Conservation (phyloP, 2,797 vertebrate species). For the Selene dorsalis region DNA sequence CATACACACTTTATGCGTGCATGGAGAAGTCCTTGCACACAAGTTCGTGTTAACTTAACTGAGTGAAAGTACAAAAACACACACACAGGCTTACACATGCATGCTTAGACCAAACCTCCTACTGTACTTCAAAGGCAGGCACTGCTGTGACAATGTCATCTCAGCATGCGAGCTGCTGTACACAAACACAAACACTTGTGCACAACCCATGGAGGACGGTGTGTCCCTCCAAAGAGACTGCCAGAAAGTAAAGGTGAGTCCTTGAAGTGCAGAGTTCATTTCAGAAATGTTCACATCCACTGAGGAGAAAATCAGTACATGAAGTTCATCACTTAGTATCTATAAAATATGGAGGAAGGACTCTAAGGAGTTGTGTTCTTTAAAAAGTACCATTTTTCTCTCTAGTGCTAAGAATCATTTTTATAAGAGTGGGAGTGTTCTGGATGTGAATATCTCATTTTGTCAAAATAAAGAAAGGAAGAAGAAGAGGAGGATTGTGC, state of each 20-base stretch:
- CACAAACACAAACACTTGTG: not conserved
- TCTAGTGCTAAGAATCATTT: constrained; percentile 12
- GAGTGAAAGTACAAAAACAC: not conserved
- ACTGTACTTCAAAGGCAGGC: constrained; percentile 10
- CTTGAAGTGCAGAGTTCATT: constrained; percentile 20
- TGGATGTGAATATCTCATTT: constrained; percentile 31
- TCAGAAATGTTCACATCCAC: constrained; percentile 15
- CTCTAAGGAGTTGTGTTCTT: constrained; percentile 18
- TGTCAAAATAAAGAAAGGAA: constrained; percentile 33
- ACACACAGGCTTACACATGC: not conserved
- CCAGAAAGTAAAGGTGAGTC: constrained; percentile 16
- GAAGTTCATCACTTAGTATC: constrained; percentile 20
- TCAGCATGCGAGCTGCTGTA: not conserved
- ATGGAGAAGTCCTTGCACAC: constrained; percentile 24
- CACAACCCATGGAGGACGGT: not conserved
- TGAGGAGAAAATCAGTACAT: constrained; percentile 16
- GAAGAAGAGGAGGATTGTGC: constrained; percentile 19
- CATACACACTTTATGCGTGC: not conserved
- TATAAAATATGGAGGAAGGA: constrained; percentile 16
- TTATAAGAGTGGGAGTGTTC: constrained; percentile 3
- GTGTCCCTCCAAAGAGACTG: not conserved
- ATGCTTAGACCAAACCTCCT: constrained; percentile 28
- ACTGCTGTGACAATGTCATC: constrained; percentile 14
- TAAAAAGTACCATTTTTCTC: constrained; percentile 14
- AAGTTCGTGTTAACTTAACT: constrained; percentile 25